These are phyloP conservation scores for Galago senegalensis DNA, from an alignment of 2,797 vertebrate genomes.

Conservation along the genomic window DNA sequence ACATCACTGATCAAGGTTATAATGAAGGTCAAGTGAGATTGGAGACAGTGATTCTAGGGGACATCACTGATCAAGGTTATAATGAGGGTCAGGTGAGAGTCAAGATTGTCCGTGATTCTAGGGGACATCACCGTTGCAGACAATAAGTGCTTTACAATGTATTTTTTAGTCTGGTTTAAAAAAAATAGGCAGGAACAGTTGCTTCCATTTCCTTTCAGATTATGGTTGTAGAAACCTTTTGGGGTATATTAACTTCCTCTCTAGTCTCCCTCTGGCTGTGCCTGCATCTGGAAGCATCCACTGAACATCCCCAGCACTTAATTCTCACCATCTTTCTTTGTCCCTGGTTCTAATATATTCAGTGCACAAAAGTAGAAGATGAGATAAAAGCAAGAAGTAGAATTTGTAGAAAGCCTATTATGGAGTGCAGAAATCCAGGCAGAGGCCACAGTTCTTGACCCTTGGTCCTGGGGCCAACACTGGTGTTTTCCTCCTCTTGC, in stretches of 20 bases:
- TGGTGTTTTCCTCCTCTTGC: not conserved
- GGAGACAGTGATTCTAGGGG: too few species aligned
- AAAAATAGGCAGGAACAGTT: not conserved
- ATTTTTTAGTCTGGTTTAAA: not conserved
- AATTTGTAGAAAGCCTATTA: not conserved
- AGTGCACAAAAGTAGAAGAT: not conserved
- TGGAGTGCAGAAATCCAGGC: not conserved
- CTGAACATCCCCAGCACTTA: not conserved
- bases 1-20: too few species aligned
- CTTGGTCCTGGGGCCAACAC: accelerated
- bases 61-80: too few species aligned
- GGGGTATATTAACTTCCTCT: not conserved
- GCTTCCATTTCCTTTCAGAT: not conserved
- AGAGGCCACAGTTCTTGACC: not conserved
- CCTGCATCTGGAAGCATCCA: not conserved
- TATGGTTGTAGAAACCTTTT: not conserved
- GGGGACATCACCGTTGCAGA: too few species aligned
- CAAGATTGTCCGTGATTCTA: too few species aligned
- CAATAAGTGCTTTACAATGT: not conserved
- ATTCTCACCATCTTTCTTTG: not conserved
- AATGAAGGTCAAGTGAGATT: too few species aligned
- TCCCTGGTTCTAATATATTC: not conserved
- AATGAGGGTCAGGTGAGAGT: too few species aligned
- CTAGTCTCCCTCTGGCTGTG: accelerated
- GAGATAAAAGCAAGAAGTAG: not conserved